Percentiles rank a stretch among this genome's conserved stretches.
phyloP scores from a whole-genome alignment of 1,140 invertebrate genomes.

The Sarcophaga peregrina region DNA sequence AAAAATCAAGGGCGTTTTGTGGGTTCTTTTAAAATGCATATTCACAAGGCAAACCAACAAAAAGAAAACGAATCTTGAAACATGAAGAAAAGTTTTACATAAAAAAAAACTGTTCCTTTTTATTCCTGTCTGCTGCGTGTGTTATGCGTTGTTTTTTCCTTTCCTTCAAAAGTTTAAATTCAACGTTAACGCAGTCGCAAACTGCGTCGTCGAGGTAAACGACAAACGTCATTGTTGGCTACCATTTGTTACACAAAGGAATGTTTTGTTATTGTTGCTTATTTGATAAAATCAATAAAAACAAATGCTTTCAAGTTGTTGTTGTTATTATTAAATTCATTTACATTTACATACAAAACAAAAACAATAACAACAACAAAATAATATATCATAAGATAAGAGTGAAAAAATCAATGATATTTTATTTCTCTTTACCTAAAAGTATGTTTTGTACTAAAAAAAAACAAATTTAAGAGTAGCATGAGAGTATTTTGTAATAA shows the following conservation, averaged over 20 bases:
- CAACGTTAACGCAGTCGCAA: too few relatives aligned
- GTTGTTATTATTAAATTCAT: not conserved
- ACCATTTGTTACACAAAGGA: not conserved
- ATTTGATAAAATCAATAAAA: conserved; percentile 8
- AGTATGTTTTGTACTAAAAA: too few relatives aligned
- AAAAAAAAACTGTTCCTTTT: not conserved
- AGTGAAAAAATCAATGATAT: too few relatives aligned
- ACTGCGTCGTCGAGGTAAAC: not conserved
- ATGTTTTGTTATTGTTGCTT: conserved; percentile 2
- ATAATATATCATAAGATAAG: too few relatives aligned
- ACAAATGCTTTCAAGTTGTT: not conserved
- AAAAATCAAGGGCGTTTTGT: not conserved
- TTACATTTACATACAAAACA: too few relatives aligned
- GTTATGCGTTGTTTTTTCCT: not conserved
- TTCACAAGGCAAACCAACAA: not conserved
- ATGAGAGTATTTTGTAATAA: too few relatives aligned
- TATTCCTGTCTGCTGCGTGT: not conserved
- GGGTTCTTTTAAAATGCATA: too few relatives aligned
- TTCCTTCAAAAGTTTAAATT: too few relatives aligned
- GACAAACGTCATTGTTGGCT: not conserved
- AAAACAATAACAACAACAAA: too few relatives aligned
- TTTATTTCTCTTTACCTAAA: too few relatives aligned
- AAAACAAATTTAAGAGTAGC: too few relatives aligned
- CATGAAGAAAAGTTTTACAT: not conserved
- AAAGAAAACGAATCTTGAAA: not conserved